A percentile compares a stretch with the other conserved stretches of the same genome.
Evolutionary conservation across 2,113 vertebrate genomes (phyloP).

Genomic region (Tachuris rubrigastra): DNA sequence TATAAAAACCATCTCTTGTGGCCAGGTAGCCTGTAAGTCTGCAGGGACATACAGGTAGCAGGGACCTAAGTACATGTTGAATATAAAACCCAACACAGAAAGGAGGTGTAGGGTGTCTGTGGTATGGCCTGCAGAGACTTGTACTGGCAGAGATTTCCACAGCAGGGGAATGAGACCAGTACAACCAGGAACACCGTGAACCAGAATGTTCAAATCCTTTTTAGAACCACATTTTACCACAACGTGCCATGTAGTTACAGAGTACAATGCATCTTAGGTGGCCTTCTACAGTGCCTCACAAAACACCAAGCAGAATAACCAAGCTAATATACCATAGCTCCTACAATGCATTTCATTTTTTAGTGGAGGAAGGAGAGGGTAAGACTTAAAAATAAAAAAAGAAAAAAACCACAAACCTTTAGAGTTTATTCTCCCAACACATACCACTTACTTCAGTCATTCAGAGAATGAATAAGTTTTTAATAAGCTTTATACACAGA

Average conservation of each 20-base stretch:
- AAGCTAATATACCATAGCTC: background rate
- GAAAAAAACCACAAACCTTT: background rate
- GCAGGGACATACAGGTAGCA: constrained; percentile 17
- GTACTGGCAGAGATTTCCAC: background rate
- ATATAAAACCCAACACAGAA: background rate
- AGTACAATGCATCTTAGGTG: background rate
- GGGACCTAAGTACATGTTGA: background rate
- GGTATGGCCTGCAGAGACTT: background rate
- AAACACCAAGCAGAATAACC: background rate
- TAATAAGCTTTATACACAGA: background rate
- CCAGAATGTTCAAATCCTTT: background rate
- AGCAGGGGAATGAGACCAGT: background rate
- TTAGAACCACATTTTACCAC: background rate
- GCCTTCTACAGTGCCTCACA: background rate
- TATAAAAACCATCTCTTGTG: constrained; percentile 31
- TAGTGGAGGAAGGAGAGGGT: background rate
- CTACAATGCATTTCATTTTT: background rate
- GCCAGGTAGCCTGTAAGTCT: background rate
- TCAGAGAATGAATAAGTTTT: constrained; percentile 10
- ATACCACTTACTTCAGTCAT: background rate
- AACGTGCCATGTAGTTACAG: background rate
- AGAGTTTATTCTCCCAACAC: background rate
- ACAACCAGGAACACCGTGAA: background rate
- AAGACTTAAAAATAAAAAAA: background rate
- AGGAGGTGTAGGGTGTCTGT: background rate